A percentile compares a stretch with the other conserved stretches of the same genome.
Conservation (phyloP, 1,140 invertebrate genomes). For the Drosophila leontia region DNA sequence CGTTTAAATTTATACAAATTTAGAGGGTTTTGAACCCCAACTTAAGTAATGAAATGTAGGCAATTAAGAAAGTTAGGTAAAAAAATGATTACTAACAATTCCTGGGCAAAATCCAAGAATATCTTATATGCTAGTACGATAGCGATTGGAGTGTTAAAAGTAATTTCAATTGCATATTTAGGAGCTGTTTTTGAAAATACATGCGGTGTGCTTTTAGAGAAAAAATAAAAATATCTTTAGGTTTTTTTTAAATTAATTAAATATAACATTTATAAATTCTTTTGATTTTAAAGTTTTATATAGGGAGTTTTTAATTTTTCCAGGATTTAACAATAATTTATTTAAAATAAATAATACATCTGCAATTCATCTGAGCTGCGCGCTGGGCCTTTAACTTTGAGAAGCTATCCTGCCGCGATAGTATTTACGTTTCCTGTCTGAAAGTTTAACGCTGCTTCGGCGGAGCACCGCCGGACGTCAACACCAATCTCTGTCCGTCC, state of each 20-base stretch:
- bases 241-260: no score
- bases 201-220: neutral
- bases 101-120: neutral
- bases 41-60: neutral
- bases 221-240: neutral
- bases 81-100: neutral
- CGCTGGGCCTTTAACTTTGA: no score
- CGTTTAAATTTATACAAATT: neutral
- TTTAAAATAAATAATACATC: neutral
- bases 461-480: neutral
- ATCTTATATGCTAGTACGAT: neutral
- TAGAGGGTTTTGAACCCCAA: neutral
- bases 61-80: neutral
- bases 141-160: neutral
- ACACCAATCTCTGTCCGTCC: neutral
- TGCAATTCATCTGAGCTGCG: no score
- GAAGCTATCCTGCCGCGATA: no score
- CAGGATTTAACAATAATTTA: neutral
- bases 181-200: neutral
- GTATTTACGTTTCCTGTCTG: neutral
- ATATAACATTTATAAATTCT: no score
- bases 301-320: neutral
- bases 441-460: neutral
- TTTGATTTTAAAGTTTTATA: neutral
- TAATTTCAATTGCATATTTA: neutral